Base-by-base conservation (phyloP, 1,140 invertebrate species). In the Scylla paramamosain region DNA sequence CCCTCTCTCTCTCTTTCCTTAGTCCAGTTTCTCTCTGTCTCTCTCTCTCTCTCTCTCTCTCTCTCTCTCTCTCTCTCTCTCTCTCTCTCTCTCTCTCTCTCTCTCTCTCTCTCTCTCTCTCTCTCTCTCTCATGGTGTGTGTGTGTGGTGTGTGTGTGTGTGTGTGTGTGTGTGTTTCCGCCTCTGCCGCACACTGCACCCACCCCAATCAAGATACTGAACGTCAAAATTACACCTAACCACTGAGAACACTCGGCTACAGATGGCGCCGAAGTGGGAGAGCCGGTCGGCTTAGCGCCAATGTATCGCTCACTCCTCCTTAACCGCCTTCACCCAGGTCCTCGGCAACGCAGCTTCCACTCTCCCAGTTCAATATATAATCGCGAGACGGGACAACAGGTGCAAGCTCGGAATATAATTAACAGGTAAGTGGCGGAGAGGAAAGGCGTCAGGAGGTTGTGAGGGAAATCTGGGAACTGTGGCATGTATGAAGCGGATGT, bases 141-240 rank as follows among this genome's bases (percentile, higher is more conserved):
- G 39, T 39, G 39, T 39, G 39, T 39, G 39, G 52, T 59, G 52
- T 59, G 52, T 59, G 52, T 59, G 52, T 59, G 52, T 20, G 52
- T 20, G 52, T 20, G 52, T 20, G 52, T 20, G 52, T 20, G 52
- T 20, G 52, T 59, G 12, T n/a, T 77, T n/a, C 67, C 67, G 12
- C 67, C 67, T 77, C 20, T 7, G 25, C 20, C 67, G 25, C 67
- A n/a, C 67, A 25, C 0, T 77, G 67, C 67, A 77, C 67, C 67
- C 67, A 20, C 67, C 67, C 67, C 8, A 77, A 1, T 77, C 67
- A 77, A 77, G 67, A 77, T 20, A 77, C 10, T 77, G 67, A n/a
- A 25, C 67, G 67, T 77, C 67, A 77, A 77, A 77, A 77, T 77
- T 77, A 77, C 67, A 77, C 67, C 67, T 77, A 77, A 77, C 67